phyloP scores from a whole-genome alignment of 2,113 vertebrate species.

The Edolisoma coerulescens region DNA sequence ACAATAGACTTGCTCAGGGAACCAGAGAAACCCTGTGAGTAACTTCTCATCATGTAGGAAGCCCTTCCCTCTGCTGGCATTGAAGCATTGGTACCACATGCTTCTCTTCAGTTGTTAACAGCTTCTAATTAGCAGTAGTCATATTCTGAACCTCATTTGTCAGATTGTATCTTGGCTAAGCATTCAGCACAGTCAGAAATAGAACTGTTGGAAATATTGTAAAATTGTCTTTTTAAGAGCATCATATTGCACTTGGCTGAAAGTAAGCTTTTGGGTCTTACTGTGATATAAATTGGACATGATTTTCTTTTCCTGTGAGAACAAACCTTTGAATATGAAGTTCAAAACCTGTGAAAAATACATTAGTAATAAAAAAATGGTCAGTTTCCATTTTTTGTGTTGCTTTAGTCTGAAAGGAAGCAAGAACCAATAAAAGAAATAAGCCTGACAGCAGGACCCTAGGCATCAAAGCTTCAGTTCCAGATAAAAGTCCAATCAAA shows the following conservation, averaged over 20 bases:
- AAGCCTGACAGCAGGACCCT: not conserved
- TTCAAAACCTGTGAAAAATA: not conserved
- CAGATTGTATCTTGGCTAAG: conserved; percentile 29
- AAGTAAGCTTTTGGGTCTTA: not conserved
- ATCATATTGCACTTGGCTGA: not conserved
- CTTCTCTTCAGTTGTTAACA: conserved; percentile 59
- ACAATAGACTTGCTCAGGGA: conserved; percentile 12
- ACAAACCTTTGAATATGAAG: not conserved
- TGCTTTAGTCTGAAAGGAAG: not conserved
- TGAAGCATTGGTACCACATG: conserved; percentile 15
- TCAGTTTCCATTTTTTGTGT: not conserved
- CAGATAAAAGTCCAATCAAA: not conserved
- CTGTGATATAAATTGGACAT: not conserved
- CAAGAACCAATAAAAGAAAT: not conserved
- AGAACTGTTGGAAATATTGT: not conserved
- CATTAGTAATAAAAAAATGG: not conserved
- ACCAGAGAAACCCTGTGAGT: conserved; percentile 7
- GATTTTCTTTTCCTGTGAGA: not conserved
- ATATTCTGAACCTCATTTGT: conserved; percentile 44
- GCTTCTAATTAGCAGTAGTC: conserved; percentile 66
- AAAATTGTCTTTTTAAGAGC: not conserved
- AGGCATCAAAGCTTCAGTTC: not conserved
- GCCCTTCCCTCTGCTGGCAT: conserved; percentile 29
- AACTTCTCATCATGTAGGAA: conserved; percentile 49
- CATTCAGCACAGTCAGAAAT: conserved; percentile 10